phyloP scores from a whole-genome alignment of 2,888 invertebrate species.

The Chymomyza fuscimana region DNA sequence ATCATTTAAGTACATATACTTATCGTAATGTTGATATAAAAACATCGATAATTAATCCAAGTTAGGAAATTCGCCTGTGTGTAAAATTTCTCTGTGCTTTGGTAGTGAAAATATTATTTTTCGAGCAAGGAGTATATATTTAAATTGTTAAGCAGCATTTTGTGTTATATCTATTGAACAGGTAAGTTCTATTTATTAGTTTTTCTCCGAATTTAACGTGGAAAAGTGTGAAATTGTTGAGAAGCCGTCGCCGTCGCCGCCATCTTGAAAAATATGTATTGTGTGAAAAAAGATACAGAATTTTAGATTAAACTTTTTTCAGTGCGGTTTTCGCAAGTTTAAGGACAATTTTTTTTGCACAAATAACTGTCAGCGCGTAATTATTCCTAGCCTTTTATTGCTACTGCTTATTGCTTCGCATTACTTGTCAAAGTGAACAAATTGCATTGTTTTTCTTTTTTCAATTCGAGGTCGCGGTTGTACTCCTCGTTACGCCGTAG shows the following conservation, averaged over 20 bases:
- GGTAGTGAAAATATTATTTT: background rate
- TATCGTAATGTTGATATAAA: background rate
- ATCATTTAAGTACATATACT: background rate
- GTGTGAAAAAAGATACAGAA: conserved; percentile 37
- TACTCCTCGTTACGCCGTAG: conserved; percentile 47
- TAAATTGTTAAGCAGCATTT: background rate
- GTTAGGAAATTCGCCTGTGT: background rate
- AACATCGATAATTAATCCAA: background rate
- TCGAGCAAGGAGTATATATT: background rate
- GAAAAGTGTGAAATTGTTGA: conserved; percentile 25
- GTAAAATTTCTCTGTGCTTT: background rate
- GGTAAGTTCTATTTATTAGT: conserved; percentile 43
- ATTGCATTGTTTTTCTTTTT: conserved; percentile 50
- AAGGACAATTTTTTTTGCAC: background rate
- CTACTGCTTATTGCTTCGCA: conserved; percentile 10
- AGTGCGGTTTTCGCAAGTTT: background rate
- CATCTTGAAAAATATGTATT: conserved; percentile 55
- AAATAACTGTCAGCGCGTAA: conserved; percentile 36
- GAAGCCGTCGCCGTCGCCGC: conserved; percentile 55
- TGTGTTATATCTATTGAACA: conserved; percentile 27
- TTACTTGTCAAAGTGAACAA: conserved; percentile 37
- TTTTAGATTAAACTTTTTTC: conserved; percentile 22
- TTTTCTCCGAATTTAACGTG: conserved; percentile 27
- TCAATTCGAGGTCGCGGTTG: conserved; percentile 59
- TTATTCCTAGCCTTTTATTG: conserved; percentile 23